Evolutionary conservation across 2,113 vertebrate species (phyloP).

Genomic region (Clarias gariepinus): DNA sequence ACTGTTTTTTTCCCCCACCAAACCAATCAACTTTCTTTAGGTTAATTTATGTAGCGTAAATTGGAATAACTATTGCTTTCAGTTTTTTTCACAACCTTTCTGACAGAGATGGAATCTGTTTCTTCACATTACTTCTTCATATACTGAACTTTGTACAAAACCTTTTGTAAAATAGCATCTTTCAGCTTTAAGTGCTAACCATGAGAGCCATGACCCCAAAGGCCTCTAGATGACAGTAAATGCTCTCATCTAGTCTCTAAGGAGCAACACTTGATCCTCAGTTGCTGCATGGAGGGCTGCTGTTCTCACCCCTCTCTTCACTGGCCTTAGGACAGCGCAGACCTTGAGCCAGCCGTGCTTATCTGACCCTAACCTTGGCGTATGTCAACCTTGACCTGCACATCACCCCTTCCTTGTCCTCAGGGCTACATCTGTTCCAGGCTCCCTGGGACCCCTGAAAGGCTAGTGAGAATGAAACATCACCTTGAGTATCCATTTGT

Average conservation of each 20-base stretch:
- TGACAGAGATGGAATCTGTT: background rate
- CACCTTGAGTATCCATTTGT: constrained; percentile 83
- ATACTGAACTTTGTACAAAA: background rate
- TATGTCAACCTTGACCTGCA: constrained; percentile 83
- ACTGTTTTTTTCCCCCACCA: background rate
- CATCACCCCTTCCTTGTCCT: constrained; percentile 74
- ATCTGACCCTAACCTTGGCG: constrained; percentile 83
- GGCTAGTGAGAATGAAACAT: constrained; percentile 82
- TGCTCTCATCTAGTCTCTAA: constrained; percentile 61
- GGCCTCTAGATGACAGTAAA: constrained; percentile 63
- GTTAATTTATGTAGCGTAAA: background rate
- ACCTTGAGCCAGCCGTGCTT: constrained; percentile 73
- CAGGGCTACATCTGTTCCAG: constrained; percentile 79
- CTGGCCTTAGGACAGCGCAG: constrained; percentile 72
- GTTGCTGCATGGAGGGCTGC: constrained; percentile 54
- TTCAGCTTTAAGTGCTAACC: constrained; percentile 47
- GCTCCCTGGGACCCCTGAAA: constrained; percentile 76
- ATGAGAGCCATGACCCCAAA: constrained; percentile 48
- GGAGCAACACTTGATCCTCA: constrained; percentile 75
- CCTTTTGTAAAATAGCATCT: constrained; percentile 7
- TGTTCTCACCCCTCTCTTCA: constrained; percentile 58
- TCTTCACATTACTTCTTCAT: background rate
- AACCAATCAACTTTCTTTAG: background rate
- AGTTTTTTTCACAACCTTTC: background rate
- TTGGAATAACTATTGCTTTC: background rate